These are phyloP conservation scores for Echiichthys vipera DNA, from an alignment of 2,797 vertebrate genomes.

Conservation along the genomic window DNA sequence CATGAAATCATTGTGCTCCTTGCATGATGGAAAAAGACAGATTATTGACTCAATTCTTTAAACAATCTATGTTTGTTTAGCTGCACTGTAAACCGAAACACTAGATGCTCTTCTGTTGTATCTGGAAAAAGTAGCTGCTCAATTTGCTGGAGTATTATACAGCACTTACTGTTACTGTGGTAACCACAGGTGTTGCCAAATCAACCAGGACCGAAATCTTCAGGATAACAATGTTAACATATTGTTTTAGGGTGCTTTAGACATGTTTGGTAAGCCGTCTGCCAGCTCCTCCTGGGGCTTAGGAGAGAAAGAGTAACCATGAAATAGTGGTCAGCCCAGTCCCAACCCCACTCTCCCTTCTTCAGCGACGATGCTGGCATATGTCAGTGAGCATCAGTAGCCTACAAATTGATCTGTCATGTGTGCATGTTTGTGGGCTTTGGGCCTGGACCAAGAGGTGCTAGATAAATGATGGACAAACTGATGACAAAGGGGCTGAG, in stretches of 20 bases:
- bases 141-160: neutral
- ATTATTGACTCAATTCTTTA: neutral
- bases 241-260: neutral
- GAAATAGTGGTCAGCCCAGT: neutral
- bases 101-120: neutral
- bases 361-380: slow-evolving; percentile 16
- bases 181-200: no score
- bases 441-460: slow-evolving; percentile 15
- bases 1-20: neutral
- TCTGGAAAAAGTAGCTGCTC: neutral
- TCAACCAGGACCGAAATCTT: no score
- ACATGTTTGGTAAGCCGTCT: no score
- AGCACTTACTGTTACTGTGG: neutral
- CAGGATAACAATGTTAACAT: neutral
- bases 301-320: slow-evolving; percentile 5
- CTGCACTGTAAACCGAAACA: slow-evolving; percentile 4
- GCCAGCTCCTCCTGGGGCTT: neutral
- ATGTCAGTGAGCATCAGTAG: slow-evolving; percentile 38
- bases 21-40: neutral
- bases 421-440: slow-evolving; percentile 16
- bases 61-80: neutral
- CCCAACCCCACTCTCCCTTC: neutral
- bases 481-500: slow-evolving; percentile 54
- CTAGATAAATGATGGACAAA: slow-evolving; percentile 44
- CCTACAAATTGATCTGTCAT: slow-evolving; percentile 28